These are phyloP conservation scores for Ophonus ardosiacus DNA, from an alignment of 2,888 invertebrate genomes.

Conservation along the genomic window DNA sequence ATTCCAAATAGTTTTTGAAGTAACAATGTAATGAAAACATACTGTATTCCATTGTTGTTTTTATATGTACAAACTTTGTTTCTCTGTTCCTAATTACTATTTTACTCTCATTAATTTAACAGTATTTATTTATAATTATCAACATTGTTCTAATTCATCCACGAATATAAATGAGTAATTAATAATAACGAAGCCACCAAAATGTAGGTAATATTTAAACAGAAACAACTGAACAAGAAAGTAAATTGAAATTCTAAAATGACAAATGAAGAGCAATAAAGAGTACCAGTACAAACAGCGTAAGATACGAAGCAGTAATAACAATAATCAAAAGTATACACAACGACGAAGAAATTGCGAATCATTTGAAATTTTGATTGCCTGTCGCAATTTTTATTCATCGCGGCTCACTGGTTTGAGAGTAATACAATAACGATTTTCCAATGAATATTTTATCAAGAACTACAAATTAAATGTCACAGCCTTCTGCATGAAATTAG, in stretches of 20 bases:
- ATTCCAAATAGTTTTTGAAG: not conserved
- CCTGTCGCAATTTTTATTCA: slow-evolving; percentile 9
- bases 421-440: slow-evolving; percentile 35
- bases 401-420: slow-evolving; percentile 31
- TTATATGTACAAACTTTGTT: not conserved
- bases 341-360: not conserved
- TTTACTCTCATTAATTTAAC: not conserved
- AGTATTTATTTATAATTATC: slow-evolving; percentile 1
- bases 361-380: slow-evolving; percentile 38
- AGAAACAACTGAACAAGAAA: slow-evolving; percentile 10
- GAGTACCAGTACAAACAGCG: slow-evolving; percentile 7
- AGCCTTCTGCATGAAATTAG: not conserved
- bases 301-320: slow-evolving; percentile 13
- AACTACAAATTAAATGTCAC: not conserved
- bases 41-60: no score
- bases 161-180: slow-evolving; percentile 24
- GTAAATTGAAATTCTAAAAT: slow-evolving; percentile 44
- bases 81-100: not conserved
- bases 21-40: not conserved
- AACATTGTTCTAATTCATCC: not conserved
- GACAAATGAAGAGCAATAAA: slow-evolving; percentile 40
- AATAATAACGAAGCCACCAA: not conserved
- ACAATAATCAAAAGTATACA: slow-evolving; percentile 3
- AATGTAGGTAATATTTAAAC: slow-evolving; percentile 7
- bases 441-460: slow-evolving; percentile 17